A percentile compares a stretch with the other conserved stretches of the same genome.
phyloP scores from a whole-genome alignment of 1,140 invertebrate genomes.

The Formica selysi region DNA sequence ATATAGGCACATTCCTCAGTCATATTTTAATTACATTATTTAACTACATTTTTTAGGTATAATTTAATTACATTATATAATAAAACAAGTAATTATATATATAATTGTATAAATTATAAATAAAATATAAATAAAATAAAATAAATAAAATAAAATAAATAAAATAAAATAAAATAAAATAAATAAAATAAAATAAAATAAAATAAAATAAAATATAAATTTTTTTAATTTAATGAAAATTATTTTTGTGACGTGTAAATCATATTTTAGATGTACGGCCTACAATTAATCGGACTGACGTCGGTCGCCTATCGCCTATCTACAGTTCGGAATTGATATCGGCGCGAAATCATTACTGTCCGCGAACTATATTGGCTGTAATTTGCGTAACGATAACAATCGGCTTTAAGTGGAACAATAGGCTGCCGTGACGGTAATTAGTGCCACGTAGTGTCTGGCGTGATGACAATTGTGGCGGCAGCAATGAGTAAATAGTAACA shows the following conservation, averaged over 20 bases:
- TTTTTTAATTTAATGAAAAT: conserved; percentile 16
- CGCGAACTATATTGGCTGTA: conserved; percentile 74
- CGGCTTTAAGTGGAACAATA: conserved; percentile 76
- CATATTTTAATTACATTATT: neutral
- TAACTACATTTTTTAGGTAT: neutral
- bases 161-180: neutral
- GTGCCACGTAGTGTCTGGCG: conserved; percentile 74
- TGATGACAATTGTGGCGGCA: conserved; percentile 75
- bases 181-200: neutral
- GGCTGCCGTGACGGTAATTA: conserved; percentile 76
- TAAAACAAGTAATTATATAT: neutral
- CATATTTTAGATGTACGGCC: conserved; percentile 17
- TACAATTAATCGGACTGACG: conserved; percentile 59
- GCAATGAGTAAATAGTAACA: conserved; percentile 75
- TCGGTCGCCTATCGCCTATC: conserved; percentile 58
- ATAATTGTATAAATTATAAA: neutral
- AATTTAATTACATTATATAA: too few relatives aligned
- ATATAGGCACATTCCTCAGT: neutral
- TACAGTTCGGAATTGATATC: conserved; percentile 70
- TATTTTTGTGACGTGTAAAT: conserved; percentile 1
- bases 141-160: neutral
- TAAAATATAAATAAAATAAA: neutral
- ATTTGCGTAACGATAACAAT: conserved; percentile 78
- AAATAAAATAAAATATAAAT: neutral
- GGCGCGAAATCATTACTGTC: conserved; percentile 75